These are phyloP conservation scores for Darevskia mixta DNA, from an alignment of 2,797 vertebrate genomes.

Conservation along the genomic window DNA sequence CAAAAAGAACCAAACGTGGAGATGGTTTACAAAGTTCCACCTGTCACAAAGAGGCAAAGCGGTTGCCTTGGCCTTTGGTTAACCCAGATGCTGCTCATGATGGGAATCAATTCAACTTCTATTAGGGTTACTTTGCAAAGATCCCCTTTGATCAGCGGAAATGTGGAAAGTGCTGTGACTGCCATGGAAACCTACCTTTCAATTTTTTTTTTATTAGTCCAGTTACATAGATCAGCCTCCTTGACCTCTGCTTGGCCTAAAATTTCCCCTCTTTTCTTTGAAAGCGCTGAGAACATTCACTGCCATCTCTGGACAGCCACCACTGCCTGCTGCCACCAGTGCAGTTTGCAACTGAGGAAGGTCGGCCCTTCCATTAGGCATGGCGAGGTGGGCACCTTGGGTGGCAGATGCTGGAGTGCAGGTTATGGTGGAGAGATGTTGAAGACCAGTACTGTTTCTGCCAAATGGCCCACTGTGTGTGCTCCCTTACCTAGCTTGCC, in stretches of 20 bases:
- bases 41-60: not conserved
- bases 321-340: not conserved
- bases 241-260: not conserved
- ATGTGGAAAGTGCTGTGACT: conserved; percentile 7
- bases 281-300: not conserved
- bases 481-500: no score
- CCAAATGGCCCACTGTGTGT: no score
- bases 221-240: conserved; percentile 7
- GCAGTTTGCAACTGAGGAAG: no score
- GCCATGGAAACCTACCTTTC: conserved; percentile 11
- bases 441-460: no score
- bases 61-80: conserved; percentile 27
- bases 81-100: conserved; percentile 22
- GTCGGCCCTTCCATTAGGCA: no score
- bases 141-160: not conserved
- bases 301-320: not conserved
- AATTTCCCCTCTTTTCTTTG: not conserved
- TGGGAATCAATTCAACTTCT: not conserved
- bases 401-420: no score
- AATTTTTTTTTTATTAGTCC: not conserved
- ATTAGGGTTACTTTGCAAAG: not conserved
- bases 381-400: no score
- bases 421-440: no score
- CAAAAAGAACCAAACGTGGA: not conserved
- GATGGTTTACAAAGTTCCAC: conserved; percentile 11